A percentile compares a stretch with the other conserved stretches of the same genome.
Conservation (phyloP, 1,140 invertebrate species). For the Cydia strobilella region DNA sequence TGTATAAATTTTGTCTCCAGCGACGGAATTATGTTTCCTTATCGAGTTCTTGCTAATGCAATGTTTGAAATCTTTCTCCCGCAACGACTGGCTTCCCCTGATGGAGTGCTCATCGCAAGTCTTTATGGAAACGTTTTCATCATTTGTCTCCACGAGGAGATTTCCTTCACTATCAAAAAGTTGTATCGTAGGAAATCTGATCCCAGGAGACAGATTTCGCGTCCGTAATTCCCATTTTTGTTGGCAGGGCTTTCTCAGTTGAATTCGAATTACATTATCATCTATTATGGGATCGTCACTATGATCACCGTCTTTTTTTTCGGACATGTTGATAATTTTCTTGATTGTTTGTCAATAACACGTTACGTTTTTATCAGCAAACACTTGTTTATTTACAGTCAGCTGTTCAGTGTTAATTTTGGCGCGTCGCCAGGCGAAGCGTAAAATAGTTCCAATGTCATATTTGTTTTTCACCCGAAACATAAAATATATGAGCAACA, state of each 20-base stretch:
- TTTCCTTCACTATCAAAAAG: slow-evolving; percentile 79
- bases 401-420: slow-evolving; percentile 63
- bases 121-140: slow-evolving; percentile 78
- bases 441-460: slow-evolving; percentile 76
- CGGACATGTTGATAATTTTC: slow-evolving; percentile 59
- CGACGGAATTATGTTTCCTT: slow-evolving; percentile 73
- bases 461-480: slow-evolving; percentile 71
- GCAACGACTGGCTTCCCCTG: slow-evolving; percentile 65
- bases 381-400: slow-evolving; percentile 77
- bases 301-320: slow-evolving; percentile 63
- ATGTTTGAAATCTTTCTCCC: slow-evolving; percentile 69
- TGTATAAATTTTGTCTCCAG: slow-evolving; percentile 73
- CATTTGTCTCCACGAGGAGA: slow-evolving; percentile 77
- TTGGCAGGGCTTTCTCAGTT: slow-evolving; percentile 71
- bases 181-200: slow-evolving; percentile 76
- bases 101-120: slow-evolving; percentile 59
- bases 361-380: slow-evolving; percentile 50
- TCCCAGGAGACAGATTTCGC: slow-evolving; percentile 70
- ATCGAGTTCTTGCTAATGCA: slow-evolving; percentile 58
- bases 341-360: slow-evolving; percentile 48
- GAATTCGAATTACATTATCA: slow-evolving; percentile 78
- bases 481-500: slow-evolving; percentile 48
- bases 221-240: slow-evolving; percentile 78
- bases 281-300: slow-evolving; percentile 74
- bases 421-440: slow-evolving; percentile 66